Conservation (phyloP, 1,140 invertebrate genomes). For the Hyles vespertilio region DNA sequence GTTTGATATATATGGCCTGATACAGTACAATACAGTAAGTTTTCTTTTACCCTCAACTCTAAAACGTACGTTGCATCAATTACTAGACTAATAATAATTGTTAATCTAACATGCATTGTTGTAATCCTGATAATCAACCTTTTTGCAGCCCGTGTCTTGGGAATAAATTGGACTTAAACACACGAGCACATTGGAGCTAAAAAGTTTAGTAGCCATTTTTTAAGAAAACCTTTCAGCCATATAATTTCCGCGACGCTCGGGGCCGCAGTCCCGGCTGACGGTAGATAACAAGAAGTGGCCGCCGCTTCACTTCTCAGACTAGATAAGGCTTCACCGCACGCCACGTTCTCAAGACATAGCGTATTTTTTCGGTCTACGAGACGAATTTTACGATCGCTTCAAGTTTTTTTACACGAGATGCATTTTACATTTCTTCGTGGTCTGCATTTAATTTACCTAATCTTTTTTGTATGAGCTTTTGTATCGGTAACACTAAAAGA, state of each 20-base stretch:
- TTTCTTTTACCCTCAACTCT: no score
- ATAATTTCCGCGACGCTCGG: constrained; percentile 4
- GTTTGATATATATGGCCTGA: no score
- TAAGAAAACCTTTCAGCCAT: neutral
- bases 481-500: no score
- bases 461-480: neutral
- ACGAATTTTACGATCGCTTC: neutral
- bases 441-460: neutral
- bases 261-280: constrained; percentile 6
- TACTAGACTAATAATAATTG: no score
- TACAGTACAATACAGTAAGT: no score
- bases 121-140: no score
- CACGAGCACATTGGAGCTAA: no score
- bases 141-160: no score
- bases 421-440: neutral
- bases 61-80: no score
- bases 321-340: constrained; percentile 14
- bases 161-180: no score
- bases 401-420: neutral
- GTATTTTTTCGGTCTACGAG: constrained; percentile 9
- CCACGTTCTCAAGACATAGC: constrained; percentile 7
- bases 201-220: neutral
- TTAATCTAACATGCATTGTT: no score
- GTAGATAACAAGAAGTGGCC: constrained; percentile 19
- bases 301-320: constrained; percentile 9